Percentiles rank a stretch among this genome's conserved stretches.
Conservation (phyloP, 2,797 vertebrate species). For the Pristis pectinata region DNA sequence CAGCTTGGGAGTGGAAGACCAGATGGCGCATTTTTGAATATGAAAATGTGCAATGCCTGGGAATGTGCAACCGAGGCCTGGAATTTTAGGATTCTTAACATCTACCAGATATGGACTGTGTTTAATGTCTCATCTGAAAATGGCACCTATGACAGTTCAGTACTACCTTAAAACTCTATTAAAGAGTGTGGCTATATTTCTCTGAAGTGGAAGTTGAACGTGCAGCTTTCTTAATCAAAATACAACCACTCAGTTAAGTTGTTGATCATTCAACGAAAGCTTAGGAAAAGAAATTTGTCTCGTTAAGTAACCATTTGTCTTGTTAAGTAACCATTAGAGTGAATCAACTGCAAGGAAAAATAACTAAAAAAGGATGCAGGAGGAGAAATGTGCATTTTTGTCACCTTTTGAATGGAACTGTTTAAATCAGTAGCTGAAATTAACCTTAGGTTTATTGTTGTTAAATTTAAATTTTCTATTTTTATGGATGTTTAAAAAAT, state of each 20-base stretch:
- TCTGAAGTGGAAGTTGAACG: background rate
- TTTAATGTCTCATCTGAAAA: background rate
- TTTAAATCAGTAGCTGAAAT: background rate
- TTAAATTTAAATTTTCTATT: background rate
- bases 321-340: background rate
- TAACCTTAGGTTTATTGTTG: background rate
- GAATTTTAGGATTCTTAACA: background rate
- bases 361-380: background rate
- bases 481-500: background rate
- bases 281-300: background rate
- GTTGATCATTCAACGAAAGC: background rate
- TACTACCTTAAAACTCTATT: background rate
- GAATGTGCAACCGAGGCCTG: too few species aligned
- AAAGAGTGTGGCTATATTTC: background rate
- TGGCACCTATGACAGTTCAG: background rate
- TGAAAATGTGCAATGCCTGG: too few species aligned
- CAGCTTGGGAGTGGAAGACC: too few species aligned
- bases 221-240: background rate
- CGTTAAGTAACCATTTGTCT: background rate
- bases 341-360: background rate
- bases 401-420: background rate
- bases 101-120: background rate
- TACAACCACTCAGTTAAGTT: background rate
- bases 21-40: too few species aligned
- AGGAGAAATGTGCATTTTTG: background rate